Base-by-base conservation (phyloP, 2,113 vertebrate species). In the Xyliphius kryptos region DNA sequence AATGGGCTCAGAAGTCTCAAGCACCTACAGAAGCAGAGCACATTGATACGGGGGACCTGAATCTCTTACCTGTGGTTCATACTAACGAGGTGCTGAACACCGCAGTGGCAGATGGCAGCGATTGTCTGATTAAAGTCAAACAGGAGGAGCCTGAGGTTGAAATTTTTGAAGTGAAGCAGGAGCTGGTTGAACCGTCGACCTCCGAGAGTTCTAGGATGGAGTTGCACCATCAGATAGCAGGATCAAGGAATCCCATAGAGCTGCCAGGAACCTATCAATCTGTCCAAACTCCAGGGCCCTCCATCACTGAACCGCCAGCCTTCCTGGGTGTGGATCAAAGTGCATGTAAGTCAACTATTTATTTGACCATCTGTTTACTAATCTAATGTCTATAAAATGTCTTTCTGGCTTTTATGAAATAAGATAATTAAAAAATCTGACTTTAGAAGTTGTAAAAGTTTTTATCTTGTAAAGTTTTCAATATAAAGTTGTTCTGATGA, bases 151-250 rank as follows among this genome's bases (percentile, higher is more conserved):
- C 68, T 1, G 74, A 82, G 13, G 74, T 83, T 41, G 77, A 81
- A 41, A 72, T 85, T n/a, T 74, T 85, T 66, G 82, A 76, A 51
- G 83, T 89, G 54, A 89, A 89, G 46, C 81, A 85, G 69, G 87
- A 87, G 54, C 83, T 76, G 0, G 69, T 74, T 12, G 82, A 85
- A 47, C 49, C 54, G 0, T 72, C 36, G 51, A 47, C 57, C 16
- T 63, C 81, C 77, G 75, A 85, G 81, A 78, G 58, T 57, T 20
- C 61, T 11, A 52, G 22, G n/a, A 17, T 52, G 19, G 61, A 73
- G 22, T 52, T 73, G 6, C 43, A 64, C 9, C 60, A 71, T 20
- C 55, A 56, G 19, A 12, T 44, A 10, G 46, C 11, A 11, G 68
- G 70, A 61, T n/a, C 49, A 51, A 60, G 52, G 36, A 37, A 66